phyloP scores from a whole-genome alignment of 2,888 invertebrate species.

The Plutella xylostella region DNA sequence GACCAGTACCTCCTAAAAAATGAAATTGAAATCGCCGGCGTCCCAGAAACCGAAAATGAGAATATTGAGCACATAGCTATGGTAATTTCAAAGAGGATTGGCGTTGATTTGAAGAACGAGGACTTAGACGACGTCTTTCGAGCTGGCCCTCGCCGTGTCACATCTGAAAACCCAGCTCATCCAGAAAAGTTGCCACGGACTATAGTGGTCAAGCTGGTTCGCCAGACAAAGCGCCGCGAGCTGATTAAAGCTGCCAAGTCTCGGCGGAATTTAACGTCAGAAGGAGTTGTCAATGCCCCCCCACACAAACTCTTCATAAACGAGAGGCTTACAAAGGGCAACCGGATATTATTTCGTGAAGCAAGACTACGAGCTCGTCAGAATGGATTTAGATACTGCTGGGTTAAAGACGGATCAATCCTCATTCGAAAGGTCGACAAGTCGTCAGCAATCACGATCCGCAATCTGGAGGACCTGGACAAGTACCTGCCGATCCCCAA shows the following conservation, averaged over 20 bases:
- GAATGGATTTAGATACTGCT: neutral
- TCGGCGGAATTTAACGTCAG: neutral
- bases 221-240: neutral
- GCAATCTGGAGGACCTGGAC: neutral
- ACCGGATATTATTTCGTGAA: conserved; percentile 4
- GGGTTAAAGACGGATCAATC: conserved; percentile 1
- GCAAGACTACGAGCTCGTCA: conserved; percentile 1
- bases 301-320: neutral
- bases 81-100: no score
- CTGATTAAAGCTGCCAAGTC: neutral
- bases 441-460: neutral
- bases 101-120: no score
- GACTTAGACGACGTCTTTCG: no score
- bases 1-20: no score
- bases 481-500: neutral
- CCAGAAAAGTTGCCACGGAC: no score
- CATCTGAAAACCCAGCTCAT: no score
- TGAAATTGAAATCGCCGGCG: no score
- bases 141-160: no score
- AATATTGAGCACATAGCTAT: no score
- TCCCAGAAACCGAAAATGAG: no score
- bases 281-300: neutral
- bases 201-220: neutral
- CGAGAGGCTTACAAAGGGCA: conserved; percentile 3
- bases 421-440: neutral